Evolutionary conservation across 2,797 vertebrate genomes (phyloP), one percentile per base, ranked within the genome.

Genomic region (Nannoperca australis): DNA sequence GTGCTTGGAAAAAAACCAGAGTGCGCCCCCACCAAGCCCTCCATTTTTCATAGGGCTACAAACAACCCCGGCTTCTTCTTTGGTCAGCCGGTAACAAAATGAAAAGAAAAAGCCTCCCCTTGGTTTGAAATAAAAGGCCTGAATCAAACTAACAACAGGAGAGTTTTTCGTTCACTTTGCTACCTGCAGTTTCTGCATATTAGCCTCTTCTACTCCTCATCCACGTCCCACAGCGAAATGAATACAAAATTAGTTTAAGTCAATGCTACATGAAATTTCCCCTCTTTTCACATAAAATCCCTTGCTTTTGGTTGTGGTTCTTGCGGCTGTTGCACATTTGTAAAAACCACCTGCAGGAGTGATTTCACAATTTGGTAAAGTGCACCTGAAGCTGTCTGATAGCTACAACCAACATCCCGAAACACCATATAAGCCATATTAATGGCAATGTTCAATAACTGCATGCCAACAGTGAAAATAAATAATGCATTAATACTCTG

Each of bases 181-280:
- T 95, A 96, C 96, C 96, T 96, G 96, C 96, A 93, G 96, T 96
- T 96, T 96, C 93, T 93, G 89, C 90, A 93, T 91, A 96, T 96
- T 96, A 96, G 96, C 93, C 93, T 93, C 92, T 95, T 95, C 92
- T 94, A 83, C 86, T 92, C 66, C 80, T 79, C 90, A 79, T 92
- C 86, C 76, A 83, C 79, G 71, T 85, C 86, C 86, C 77, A 76
- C 67, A 86, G 92, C 90, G 91, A 88, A 90, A 93, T 87, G 53
- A 87, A 88, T 82, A 85, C 73, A 79, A 85, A 88, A 83, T 81
- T 81, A 59, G 63, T 81, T 76, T 72, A 88, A 81, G 71, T 88
- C 78, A 88, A 92, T 77, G 65, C 70, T 79, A 67, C 49, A 60
- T 87, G 47, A 76, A 77, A 74, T 76, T 78, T 88, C 50, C 49